A percentile compares a stretch with the other conserved stretches of the same genome.
Evolutionary conservation across 2,113 vertebrate species (phyloP).

Genomic region (Hyperopisus bebe): DNA sequence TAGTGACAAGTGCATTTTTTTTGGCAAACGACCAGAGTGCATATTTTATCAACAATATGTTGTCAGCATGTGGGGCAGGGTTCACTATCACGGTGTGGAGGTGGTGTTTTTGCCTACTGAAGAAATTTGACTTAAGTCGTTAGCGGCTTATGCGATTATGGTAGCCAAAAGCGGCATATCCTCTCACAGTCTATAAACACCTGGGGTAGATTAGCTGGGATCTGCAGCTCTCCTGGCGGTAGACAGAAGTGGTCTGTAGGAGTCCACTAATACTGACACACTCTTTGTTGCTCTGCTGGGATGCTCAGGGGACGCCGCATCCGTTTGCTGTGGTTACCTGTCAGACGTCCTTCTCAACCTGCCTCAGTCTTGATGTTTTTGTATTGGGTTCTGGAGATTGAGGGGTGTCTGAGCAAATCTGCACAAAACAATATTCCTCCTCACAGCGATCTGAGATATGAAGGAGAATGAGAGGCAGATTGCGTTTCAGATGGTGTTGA

Average conservation of each 20-base stretch:
- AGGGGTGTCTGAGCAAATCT: not conserved
- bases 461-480: not conserved
- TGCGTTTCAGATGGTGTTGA: conserved; percentile 22
- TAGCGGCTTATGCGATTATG: conserved; percentile 45
- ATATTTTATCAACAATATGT: conserved; percentile 28
- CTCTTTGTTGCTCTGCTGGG: not conserved
- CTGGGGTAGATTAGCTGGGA: conserved; percentile 41
- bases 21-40: conserved; percentile 8
- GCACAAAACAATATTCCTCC: not conserved
- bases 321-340: not conserved
- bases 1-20: not conserved
- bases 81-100: conserved; percentile 36
- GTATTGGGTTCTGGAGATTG: not conserved
- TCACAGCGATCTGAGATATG: not conserved
- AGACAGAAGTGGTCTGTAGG: conserved; percentile 14
- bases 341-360: conserved; percentile 3
- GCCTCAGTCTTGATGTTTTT: not conserved
- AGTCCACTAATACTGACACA: not conserved
- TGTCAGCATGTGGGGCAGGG: conserved; percentile 29
- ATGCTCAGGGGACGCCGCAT: not conserved
- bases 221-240: conserved; percentile 33
- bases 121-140: conserved; percentile 47
- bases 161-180: conserved; percentile 28
- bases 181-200: conserved; percentile 25
- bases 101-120: conserved; percentile 29